Conservation (phyloP, 2,888 invertebrate species). For the Drosophila phalerata region DNA sequence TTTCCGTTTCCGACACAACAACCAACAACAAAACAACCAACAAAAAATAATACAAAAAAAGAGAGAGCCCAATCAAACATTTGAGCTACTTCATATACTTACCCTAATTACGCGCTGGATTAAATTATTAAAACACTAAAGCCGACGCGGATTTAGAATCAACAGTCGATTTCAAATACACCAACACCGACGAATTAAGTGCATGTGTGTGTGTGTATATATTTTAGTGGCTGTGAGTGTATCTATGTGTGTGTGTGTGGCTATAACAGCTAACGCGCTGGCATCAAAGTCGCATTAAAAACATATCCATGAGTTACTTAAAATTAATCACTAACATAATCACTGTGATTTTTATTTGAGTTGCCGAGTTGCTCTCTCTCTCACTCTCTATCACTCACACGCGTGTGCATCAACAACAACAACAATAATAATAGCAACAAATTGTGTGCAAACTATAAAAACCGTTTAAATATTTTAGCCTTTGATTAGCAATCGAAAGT, state of each 20-base stretch:
- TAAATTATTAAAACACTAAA: constrained; percentile 84
- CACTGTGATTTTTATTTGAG: constrained; percentile 79
- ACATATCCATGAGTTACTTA: constrained; percentile 82
- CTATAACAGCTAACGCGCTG: constrained; percentile 60
- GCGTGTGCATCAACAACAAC: constrained; percentile 68
- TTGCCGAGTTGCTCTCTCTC: constrained; percentile 25
- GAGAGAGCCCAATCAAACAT: constrained; percentile 44
- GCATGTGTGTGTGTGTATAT: constrained; percentile 21
- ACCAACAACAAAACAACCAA: constrained; percentile 35
- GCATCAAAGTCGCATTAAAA: constrained; percentile 77
- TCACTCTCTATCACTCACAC: constrained; percentile 28
- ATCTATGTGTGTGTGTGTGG: constrained; percentile 25
- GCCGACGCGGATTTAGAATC: constrained; percentile 80
- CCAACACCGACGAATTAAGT: constrained; percentile 24
- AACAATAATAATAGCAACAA: constrained; percentile 27
- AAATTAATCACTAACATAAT: constrained; percentile 81
- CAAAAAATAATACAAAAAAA: constrained; percentile 1
- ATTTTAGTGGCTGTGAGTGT: constrained; percentile 22
- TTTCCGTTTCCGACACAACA: constrained; percentile 73
- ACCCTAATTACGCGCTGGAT: constrained; percentile 84
- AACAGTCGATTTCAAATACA: constrained; percentile 55
- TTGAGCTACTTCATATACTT: constrained; percentile 68
- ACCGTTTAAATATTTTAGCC: constrained; percentile 59
- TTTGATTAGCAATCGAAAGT: constrained; percentile 56
- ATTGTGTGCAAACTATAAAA: constrained; percentile 63